Evolutionary conservation across 2,888 invertebrate genomes (phyloP).

Genomic region (Argyra leucocephala): DNA sequence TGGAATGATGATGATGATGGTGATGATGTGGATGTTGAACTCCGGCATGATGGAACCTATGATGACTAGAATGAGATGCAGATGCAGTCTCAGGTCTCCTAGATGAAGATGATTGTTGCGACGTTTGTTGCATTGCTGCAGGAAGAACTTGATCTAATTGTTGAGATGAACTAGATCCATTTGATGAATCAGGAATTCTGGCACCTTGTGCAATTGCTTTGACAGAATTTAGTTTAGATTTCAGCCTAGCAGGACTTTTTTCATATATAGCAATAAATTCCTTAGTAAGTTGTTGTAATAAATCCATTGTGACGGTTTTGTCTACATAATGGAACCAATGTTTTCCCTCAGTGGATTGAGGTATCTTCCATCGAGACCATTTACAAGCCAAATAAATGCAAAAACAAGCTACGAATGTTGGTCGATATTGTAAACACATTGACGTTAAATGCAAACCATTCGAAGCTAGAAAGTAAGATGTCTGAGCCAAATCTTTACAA

Average conservation of each 20-base stretch:
- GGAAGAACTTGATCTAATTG: conserved; percentile 20
- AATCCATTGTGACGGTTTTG: conserved; percentile 73
- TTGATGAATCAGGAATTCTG: conserved; percentile 24
- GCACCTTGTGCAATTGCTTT: conserved; percentile 43
- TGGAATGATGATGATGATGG: conserved; percentile 33
- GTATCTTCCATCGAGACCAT: conserved; percentile 97
- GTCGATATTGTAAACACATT: conserved; percentile 94
- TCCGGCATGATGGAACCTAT: conserved; percentile 33
- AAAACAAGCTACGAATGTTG: conserved; percentile 94
- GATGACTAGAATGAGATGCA: conserved; percentile 36
- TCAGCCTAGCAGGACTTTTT: conserved; percentile 82
- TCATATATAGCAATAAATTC: conserved; percentile 90
- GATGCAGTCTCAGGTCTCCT: conserved; percentile 27
- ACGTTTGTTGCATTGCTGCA: conserved; percentile 14
- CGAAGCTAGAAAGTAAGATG: conserved; percentile 97
- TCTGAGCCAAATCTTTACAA: conserved; percentile 92
- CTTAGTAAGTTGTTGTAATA: conserved; percentile 72
- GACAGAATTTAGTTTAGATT: conserved; percentile 80
- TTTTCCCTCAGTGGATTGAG: conserved; percentile 85
- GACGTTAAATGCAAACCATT: conserved; percentile 95
- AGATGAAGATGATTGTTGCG: conserved; percentile 25
- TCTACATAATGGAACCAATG: conserved; percentile 95
- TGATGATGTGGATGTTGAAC: conserved; percentile 24
- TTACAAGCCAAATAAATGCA: conserved; percentile 96
- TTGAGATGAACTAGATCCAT: conserved; percentile 20